Evolutionary conservation across 2,888 invertebrate species (phyloP), one percentile per base, ranked within the genome.

Genomic region (Herminia tarsipennalis): DNA sequence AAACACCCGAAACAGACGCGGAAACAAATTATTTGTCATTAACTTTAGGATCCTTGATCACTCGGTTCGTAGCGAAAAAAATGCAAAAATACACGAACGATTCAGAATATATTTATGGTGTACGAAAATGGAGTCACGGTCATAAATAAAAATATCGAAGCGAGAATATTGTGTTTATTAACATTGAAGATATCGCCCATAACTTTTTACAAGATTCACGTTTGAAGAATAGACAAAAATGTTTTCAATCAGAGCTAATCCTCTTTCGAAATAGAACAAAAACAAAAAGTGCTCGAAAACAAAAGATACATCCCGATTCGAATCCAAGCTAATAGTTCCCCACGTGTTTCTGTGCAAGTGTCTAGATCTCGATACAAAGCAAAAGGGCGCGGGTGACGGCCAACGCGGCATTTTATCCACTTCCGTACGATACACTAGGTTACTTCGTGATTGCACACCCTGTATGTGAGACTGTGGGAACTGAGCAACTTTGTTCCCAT

Each of bases 401-500:
- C 76, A 28, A 38, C 63, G 66, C 80, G 81, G 79, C 87, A 82
- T 87, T 85, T 54, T 86, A 83, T 84, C 74, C 78, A 87, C 87
- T 88, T 88, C 88, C 88, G 85, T 71, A 78, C 83, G 77, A 80
- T 78, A 81, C 78, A 83, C 81, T 83, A 76, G 86, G 86, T 84
- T 84, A 86, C 71, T 82, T 89, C 90, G 90, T 90, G 89, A 86
- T 76, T 76, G 78, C 83, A 78, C 88, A 88, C 84, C 85, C 87
- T 83, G 83, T 88, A 83, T 82, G 76, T 82, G 81, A 75, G 84
- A 86, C 86, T 90, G 90, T 90, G 90, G 90, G 90, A 90, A 90
- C 83, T 71, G 66, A 76, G 66, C 74, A 36, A 73, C 80, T 83
- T 84, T 83, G 81, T 81, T 70, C 67, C 56, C 55, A 53, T 74